Evolutionary conservation across 1,140 invertebrate species (phyloP), one percentile per base, ranked within the genome.

Genomic region (Telenomus remus): DNA sequence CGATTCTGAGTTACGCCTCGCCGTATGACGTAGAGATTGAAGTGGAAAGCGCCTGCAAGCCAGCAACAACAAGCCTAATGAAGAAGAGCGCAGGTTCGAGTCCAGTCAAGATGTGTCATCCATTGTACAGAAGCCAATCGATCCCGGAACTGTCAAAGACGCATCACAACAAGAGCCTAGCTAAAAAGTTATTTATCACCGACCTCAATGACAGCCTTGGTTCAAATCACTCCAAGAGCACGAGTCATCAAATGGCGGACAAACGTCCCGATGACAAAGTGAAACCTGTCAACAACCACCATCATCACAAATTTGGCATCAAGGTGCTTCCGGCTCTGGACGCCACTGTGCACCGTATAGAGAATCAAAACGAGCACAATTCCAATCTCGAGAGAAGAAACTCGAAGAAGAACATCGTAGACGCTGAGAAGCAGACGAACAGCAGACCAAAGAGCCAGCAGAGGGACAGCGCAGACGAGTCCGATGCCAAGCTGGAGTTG

Each of bases 1-100:
- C 94, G 0, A 95, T 98, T 66, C 87, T 98, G 4, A 95, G 94
- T 55, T 95, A 96, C 68, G 95, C 96, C 0, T 97, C 95, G n/a
- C 96, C 96, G 0, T 97, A 97, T 80, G 95, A 95, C 73, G 93
- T 96, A 1, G 89, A 91, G 42, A 86, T 95, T 5, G 91, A 93
- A 75, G 90, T 94, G n/a, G 89, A 91, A 59, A 91, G 87, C 76
- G 87, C 88, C 0, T 89, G 83, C 82, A 87, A 78, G 81, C 90
- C 87, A 59, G 89, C 86, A 82, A 89, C 87, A 1, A 81, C 87
- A n/a, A 90, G 86, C 0, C 75, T 88, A 9, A 57, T 87, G 42
- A 87, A 88, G 84, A 89, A 89, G 80, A 90, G 78, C 61, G 84
- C 83, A 9, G 87, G 81, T 49, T 89, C 78, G 73, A 90, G 57